A percentile compares a stretch with the other conserved stretches of the same genome.
These are phyloP conservation scores for Drosophila bifasciata DNA, from an alignment of 1,140 invertebrate genomes.

Conservation along the genomic window DNA sequence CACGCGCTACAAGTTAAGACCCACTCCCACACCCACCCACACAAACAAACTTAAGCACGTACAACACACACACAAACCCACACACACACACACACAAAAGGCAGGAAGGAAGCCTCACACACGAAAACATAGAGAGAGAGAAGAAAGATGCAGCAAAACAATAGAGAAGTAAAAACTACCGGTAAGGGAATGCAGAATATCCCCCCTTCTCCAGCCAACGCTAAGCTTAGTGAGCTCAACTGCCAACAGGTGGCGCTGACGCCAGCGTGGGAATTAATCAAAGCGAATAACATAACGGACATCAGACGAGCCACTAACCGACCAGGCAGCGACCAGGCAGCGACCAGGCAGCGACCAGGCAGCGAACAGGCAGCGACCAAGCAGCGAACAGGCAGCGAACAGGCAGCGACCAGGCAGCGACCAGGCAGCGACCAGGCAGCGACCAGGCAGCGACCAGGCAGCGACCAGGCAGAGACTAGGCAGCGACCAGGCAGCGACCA, in stretches of 20 bases:
- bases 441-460: no score
- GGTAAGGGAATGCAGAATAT: conserved; percentile 4
- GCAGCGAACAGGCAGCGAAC: no score
- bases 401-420: no score
- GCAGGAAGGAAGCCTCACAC: conserved; percentile 25
- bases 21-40: not conserved
- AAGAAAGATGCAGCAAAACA: not conserved
- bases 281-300: conserved; percentile 10
- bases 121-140: conserved; percentile 11
- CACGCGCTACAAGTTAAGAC: conserved; percentile 52
- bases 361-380: no score
- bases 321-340: no score
- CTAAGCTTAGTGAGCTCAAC: conserved; percentile 34
- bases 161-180: no score
- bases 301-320: no score
- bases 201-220: not conserved
- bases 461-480: no score
- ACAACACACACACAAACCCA: not conserved
- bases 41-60: not conserved
- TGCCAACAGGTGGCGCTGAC: conserved; percentile 72
- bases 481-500: no score
- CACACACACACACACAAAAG: conserved; percentile 5
- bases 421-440: no score
- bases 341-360: no score
- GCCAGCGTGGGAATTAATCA: conserved; percentile 52